Conservation (phyloP, 2,888 invertebrate genomes). For the Spilarctia lutea region DNA sequence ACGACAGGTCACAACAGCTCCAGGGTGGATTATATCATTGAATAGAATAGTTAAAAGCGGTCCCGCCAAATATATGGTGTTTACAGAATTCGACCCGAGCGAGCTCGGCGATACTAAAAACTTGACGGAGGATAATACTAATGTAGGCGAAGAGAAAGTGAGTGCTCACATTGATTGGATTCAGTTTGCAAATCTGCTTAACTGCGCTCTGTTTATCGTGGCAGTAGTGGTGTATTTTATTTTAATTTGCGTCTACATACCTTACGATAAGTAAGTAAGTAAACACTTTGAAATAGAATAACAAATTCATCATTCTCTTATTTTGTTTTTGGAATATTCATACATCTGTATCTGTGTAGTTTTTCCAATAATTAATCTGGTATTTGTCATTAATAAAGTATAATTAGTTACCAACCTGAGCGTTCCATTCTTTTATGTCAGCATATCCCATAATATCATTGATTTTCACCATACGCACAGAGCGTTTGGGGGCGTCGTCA, state of each 20-base stretch:
- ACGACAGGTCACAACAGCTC: conserved; percentile 64
- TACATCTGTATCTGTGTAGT: background rate
- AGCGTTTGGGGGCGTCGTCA: conserved; percentile 53
- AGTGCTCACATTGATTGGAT: conserved; percentile 72
- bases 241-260: conserved; percentile 74
- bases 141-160: conserved; percentile 48
- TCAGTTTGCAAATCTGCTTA: conserved; percentile 73
- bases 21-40: conserved; percentile 68
- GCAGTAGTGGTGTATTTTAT: conserved; percentile 69
- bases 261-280: conserved; percentile 58
- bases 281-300: background rate
- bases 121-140: conserved; percentile 59
- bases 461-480: conserved; percentile 75
- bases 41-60: conserved; percentile 69
- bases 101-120: conserved; percentile 60
- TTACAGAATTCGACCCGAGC: conserved; percentile 78
- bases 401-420: conserved; percentile 65
- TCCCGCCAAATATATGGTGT: conserved; percentile 76
- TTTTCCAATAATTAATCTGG: background rate
- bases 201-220: conserved; percentile 70
- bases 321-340: background rate
- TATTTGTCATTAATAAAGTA: conserved; percentile 19
- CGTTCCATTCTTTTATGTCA: conserved; percentile 70
- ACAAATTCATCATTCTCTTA: background rate
- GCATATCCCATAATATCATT: conserved; percentile 79